Evolutionary conservation across 2,888 invertebrate genomes (phyloP).

Genomic region (Phaonia tiefii): DNA sequence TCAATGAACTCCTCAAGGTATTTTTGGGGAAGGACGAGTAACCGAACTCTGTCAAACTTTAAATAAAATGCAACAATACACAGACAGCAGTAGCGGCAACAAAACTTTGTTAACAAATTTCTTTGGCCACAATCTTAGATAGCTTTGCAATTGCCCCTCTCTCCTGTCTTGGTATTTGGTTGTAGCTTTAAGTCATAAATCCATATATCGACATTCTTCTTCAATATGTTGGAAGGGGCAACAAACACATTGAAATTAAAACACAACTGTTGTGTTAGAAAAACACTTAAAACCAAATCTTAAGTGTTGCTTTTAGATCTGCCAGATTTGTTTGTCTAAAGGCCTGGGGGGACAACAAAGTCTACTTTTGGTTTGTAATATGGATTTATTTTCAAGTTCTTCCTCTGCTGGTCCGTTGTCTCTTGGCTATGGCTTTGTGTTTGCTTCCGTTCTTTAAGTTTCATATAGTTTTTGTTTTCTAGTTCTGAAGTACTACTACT

Average conservation of each 20-base stretch:
- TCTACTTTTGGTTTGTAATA: conserved; percentile 33
- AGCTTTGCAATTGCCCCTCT: background rate
- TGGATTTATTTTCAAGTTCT: too few relatives aligned
- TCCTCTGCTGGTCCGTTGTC: background rate
- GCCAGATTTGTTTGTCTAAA: background rate
- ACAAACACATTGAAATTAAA: conserved; percentile 30
- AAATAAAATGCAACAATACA: conserved; percentile 43
- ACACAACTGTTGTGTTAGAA: conserved; percentile 9
- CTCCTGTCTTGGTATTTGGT: background rate
- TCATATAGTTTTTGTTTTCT: conserved; percentile 1
- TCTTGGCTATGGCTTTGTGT: background rate
- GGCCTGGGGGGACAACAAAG: background rate
- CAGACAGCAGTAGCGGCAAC: too few relatives aligned
- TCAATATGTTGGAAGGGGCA: conserved; percentile 6
- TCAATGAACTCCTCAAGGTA: background rate
- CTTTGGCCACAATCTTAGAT: conserved; percentile 6
- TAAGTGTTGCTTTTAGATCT: conserved; percentile 32
- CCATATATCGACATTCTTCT: background rate
- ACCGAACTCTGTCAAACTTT: conserved; percentile 6
- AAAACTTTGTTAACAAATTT: conserved; percentile 25
- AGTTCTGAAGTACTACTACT: too few relatives aligned
- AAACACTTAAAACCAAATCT: conserved; percentile 18
- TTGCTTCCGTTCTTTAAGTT: background rate
- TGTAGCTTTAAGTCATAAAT: conserved; percentile 19
- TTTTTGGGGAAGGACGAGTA: background rate